These are phyloP conservation scores for Origma solitaria DNA, from an alignment of 2,113 vertebrate genomes.

Conservation along the genomic window DNA sequence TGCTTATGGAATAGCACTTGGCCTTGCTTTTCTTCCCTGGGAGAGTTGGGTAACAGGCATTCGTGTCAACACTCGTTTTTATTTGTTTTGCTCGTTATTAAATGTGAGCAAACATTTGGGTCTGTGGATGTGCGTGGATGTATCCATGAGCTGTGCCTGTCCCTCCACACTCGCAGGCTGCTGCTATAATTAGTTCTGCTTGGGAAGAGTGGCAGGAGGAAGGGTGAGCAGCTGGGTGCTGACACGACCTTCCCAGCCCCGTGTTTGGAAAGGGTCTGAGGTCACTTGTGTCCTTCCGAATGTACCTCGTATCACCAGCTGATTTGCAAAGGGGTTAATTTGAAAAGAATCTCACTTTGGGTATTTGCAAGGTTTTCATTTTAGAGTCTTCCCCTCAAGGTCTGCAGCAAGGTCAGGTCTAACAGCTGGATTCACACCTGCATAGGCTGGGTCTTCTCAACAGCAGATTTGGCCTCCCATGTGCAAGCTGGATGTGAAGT, in stretches of 20 bases:
- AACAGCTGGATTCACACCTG: neutral
- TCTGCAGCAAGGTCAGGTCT: neutral
- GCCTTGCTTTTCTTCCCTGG: neutral
- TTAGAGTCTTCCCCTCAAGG: neutral
- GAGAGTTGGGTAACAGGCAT: neutral
- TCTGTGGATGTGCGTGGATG: neutral
- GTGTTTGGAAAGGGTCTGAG: fast-evolving
- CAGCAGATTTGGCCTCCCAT: neutral
- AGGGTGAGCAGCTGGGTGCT: neutral
- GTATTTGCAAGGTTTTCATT: neutral
- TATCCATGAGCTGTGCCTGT: neutral
- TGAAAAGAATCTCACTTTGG: neutral
- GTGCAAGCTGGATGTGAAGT: neutral
- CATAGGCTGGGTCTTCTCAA: neutral
- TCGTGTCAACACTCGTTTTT: constrained; percentile 54
- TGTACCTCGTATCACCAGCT: neutral
- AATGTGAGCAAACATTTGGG: constrained; percentile 18
- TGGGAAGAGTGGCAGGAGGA: constrained; percentile 19
- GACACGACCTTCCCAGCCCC: neutral
- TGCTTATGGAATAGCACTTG: constrained; percentile 15
- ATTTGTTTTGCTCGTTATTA: constrained; percentile 14
- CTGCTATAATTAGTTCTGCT: neutral
- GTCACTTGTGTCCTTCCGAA: neutral
- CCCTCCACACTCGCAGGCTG: fast-evolving
- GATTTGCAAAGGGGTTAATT: neutral